These are phyloP conservation scores for Argyresthia goedartella DNA, from an alignment of 2,888 invertebrate genomes.

Conservation along the genomic window DNA sequence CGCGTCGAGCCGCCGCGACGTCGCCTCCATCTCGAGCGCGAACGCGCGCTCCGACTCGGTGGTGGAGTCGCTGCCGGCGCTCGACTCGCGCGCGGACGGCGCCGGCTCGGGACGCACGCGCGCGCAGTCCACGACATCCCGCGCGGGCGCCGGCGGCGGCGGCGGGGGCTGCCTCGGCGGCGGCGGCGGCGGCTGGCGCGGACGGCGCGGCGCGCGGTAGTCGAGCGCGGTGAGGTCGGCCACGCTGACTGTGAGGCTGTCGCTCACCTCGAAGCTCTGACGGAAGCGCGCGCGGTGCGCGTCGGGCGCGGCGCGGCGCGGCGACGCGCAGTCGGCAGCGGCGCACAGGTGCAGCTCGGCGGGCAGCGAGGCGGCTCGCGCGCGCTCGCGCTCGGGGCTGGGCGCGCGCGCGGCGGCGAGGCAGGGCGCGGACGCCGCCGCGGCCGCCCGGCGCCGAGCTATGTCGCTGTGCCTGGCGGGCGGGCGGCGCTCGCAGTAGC, in stretches of 20 bases:
- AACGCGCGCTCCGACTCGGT: slow-evolving; percentile 60
- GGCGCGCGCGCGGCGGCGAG: slow-evolving; percentile 38
- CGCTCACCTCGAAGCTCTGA: slow-evolving; percentile 58
- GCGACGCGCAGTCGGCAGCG: no score
- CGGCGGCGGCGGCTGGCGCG: slow-evolving; percentile 49
- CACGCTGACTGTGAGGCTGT: slow-evolving; percentile 72
- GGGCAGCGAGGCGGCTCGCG: slow-evolving; percentile 70
- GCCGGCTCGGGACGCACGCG: slow-evolving; percentile 35
- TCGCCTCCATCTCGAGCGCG: slow-evolving; percentile 58
- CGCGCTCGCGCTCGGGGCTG: slow-evolving; percentile 42
- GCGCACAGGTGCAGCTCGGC: slow-evolving; percentile 76
- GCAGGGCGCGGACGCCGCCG: slow-evolving; percentile 50
- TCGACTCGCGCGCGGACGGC: slow-evolving; percentile 50
- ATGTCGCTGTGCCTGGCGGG: slow-evolving; percentile 47
- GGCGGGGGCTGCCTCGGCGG: slow-evolving; percentile 35
- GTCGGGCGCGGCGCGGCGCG: slow-evolving; percentile 35
- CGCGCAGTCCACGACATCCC: slow-evolving; percentile 12
- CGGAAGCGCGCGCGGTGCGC: slow-evolving; percentile 50
- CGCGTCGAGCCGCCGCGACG: slow-evolving; percentile 54
- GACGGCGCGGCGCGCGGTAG: slow-evolving; percentile 51
- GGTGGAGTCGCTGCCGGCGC: slow-evolving; percentile 59
- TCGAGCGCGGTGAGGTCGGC: slow-evolving; percentile 73
- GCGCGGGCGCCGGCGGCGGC: slow-evolving; percentile 12
- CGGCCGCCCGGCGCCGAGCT: slow-evolving; percentile 28
- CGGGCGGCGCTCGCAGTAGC: slow-evolving; percentile 75